These are phyloP conservation scores for Rhincodon typus DNA, from an alignment of 2,797 vertebrate genomes.

Conservation along the genomic window DNA sequence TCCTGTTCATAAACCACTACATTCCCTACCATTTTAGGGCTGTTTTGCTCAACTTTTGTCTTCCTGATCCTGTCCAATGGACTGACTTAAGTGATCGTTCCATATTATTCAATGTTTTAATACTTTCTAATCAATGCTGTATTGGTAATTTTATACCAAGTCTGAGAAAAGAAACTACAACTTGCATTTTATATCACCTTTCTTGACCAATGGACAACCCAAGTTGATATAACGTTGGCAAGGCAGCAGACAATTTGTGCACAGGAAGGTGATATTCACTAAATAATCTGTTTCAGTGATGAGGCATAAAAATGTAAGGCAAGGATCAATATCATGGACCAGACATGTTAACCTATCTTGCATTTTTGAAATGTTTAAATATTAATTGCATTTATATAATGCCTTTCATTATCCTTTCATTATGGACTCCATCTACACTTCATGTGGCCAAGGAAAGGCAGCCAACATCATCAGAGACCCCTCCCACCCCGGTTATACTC, in stretches of 20 bases:
- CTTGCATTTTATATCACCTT: not conserved
- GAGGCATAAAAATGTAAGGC: not conserved
- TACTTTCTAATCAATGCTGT: not conserved
- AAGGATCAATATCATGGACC: not conserved
- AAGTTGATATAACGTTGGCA: not conserved
- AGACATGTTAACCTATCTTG: not conserved
- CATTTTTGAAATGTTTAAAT: not conserved
- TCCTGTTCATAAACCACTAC: not conserved
- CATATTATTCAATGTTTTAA: not conserved
- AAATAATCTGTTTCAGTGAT: not conserved
- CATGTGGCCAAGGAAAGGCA: no score
- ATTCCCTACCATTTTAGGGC: not conserved
- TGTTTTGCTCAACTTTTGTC: not conserved
- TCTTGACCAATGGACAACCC: not conserved
- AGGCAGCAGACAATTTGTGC: not conserved
- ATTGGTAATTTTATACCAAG: not conserved
- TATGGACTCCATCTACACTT: no score
- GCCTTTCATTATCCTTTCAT: no score
- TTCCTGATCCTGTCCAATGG: not conserved
- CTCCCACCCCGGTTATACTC: no score
- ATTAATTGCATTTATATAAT: no score
- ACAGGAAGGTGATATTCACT: not conserved
- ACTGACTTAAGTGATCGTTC: not conserved
- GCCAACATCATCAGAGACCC: no score
- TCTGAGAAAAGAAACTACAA: not conserved